Evolutionary conservation across 2,888 invertebrate species (phyloP), one percentile per base, ranked within the genome.

Genomic region (Eupithecia abbreviata): DNA sequence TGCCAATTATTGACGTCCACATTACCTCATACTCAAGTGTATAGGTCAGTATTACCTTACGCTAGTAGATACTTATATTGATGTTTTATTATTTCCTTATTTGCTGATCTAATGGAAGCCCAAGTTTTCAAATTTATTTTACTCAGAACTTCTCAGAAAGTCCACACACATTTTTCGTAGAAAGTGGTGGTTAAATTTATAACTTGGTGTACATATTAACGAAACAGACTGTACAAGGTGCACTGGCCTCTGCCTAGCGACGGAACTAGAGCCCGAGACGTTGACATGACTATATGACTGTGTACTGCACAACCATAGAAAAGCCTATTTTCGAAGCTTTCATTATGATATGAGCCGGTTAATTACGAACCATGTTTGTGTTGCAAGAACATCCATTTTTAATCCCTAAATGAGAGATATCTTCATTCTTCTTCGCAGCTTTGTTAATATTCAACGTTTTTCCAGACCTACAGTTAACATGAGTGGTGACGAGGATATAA

Each of bases 11-110:
- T 93, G 81, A 84, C 89, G 71, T 88, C 94, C 81, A 89, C 93
- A 83, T 86, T 94, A 90, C 93, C 93, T 90, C 95, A 91, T 87
- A 90, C 89, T 86, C 94, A 93, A 90, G 86, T 93, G 76, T 95
- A 94, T 83, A 94, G 95, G 94, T 93, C 77, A 78, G 83, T 71
- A 58, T 83, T 69, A 70, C 67, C 65, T 43, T 55, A 41, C 7
- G 3, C 4, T 18, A 30, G 18, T 62, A 30, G 4, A 30, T 4
- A 30, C 18, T 58, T 3, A 9, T 58, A 51, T 51, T 55, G 7
- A 55, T 55, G 7, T 7, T n/a, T 51, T 55, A 55, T 55, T n/a
- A 18, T n/a, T 51, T 2, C n/a, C 1, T n/a, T 3, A 51, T 15
- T 51, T 51, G 15, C 15, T 51, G n/a, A 51, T 51, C 51, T 51